Evolutionary conservation across 2,888 invertebrate species (phyloP), one percentile per base, ranked within the genome.

Genomic region (Philereme transversata): DNA sequence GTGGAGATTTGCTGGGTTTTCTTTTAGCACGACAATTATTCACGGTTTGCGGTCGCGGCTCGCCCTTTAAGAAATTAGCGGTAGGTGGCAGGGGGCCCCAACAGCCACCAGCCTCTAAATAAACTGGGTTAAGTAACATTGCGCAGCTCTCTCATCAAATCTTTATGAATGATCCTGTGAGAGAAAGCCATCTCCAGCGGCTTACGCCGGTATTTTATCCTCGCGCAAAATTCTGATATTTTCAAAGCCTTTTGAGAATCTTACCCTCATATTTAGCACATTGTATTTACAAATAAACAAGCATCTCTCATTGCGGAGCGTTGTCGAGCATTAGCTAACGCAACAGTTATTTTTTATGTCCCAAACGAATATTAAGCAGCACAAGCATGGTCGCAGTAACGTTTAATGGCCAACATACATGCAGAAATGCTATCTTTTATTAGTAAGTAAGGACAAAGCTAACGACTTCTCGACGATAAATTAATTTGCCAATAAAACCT

Each of bases 21-120:
- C 86, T 87, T 87, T 89, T 86, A 83, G 86, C 81, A 77, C 77
- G 79, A 85, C 83, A 84, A 88, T 91, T 90, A 90, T 90, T 90
- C 86, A 89, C 82, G 74, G 79, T 72, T 79, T 72, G 81, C 73
- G 78, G 76, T 70, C 78, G 76, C 77, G 67, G 66, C 63, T 74
- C 72, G 78, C 79, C 82, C 82, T 80, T 81, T 76, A 82, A 83
- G 84, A 83, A 86, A 87, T 87, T 87, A 87, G 82, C 78, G 75
- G 64, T 71, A 74, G 70, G 74, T 56, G 64, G 56, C 7, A 56
- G 51, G 60, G 57, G 38, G 51, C 51, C 51, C 45, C 11, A 35
- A 51, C 54, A 55, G 52, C 66, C 65, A 53, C 44, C 56, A 60
- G 65, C 57, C 68, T 64, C 65, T 68, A 60, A 68, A 67, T 70